Conservation (phyloP, 2,888 invertebrate genomes). For the Pristionchus fissidentatus region DNA sequence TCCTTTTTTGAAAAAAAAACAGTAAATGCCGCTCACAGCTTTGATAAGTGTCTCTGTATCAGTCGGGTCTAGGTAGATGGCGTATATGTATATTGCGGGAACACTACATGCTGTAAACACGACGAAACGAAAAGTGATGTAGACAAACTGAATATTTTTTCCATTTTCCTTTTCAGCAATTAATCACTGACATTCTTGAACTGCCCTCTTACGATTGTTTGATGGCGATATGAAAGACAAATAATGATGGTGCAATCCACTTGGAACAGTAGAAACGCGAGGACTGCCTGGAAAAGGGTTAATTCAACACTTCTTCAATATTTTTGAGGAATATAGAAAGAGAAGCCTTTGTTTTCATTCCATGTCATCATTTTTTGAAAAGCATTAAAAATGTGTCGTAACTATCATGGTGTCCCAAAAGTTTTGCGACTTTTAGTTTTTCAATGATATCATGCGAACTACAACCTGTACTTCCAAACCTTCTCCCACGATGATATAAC, state of each 20-base stretch:
- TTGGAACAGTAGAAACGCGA: neutral
- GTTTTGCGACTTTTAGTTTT: too few relatives aligned
- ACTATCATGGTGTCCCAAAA: too few relatives aligned
- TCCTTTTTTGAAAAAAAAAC: too few relatives aligned
- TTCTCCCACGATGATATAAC: too few relatives aligned
- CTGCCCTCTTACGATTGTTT: neutral
- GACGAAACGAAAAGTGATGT: neutral
- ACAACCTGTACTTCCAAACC: too few relatives aligned
- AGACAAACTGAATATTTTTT: neutral
- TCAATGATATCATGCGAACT: too few relatives aligned
- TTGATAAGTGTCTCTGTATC: neutral
- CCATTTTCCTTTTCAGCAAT: neutral
- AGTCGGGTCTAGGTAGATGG: neutral
- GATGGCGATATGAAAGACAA: neutral
- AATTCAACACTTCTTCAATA: too few relatives aligned
- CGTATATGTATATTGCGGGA: neutral
- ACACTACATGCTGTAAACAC: neutral
- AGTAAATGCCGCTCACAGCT: neutral
- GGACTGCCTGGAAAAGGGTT: neutral
- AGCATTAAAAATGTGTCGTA: too few relatives aligned
- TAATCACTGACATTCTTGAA: neutral
- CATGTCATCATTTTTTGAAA: too few relatives aligned
- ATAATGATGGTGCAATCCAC: neutral
- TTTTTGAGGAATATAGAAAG: too few relatives aligned
- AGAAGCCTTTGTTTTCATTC: too few relatives aligned